Conservation (phyloP, 2,888 invertebrate species). For the Dendrolimus houi region DNA sequence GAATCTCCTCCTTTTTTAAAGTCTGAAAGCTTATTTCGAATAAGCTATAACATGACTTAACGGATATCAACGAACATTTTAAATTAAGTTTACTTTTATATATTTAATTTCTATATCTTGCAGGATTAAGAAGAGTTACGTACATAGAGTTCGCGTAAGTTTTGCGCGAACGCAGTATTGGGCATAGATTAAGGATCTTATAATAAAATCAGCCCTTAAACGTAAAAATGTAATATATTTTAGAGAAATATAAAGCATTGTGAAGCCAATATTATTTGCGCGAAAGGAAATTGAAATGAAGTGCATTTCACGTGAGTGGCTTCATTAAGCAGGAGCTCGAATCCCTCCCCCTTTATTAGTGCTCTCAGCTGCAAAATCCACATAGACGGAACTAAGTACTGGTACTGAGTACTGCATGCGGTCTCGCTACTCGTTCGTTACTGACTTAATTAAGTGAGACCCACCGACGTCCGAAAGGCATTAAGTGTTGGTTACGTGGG, state of each 20-base stretch:
- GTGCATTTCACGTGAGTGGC: background rate
- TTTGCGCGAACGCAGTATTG: too few relatives aligned
- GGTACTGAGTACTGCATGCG: conserved; percentile 3
- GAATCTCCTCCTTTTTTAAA: too few relatives aligned
- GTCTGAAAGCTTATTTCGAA: too few relatives aligned
- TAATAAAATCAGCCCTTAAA: too few relatives aligned
- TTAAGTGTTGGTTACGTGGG: background rate
- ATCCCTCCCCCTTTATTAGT: conserved; percentile 24
- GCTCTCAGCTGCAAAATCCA: conserved; percentile 15
- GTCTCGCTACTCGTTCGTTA: conserved; percentile 20
- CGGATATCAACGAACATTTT: too few relatives aligned
- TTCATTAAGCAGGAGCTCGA: conserved; percentile 15
- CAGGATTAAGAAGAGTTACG: too few relatives aligned
- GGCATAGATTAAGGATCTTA: too few relatives aligned
- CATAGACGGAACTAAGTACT: background rate
- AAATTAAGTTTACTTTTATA: too few relatives aligned
- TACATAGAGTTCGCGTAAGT: too few relatives aligned
- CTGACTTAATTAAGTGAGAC: conserved; percentile 29
- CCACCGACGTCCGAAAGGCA: background rate
- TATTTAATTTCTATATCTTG: too few relatives aligned
- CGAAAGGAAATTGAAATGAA: background rate
- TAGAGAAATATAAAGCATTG: background rate
- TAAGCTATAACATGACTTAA: too few relatives aligned
- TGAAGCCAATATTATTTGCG: background rate
- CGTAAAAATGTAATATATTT: too few relatives aligned